Percentiles rank a stretch among this genome's conserved stretches.
phyloP scores from a whole-genome alignment of 2,888 invertebrate genomes.

The Cryptus armator region DNA sequence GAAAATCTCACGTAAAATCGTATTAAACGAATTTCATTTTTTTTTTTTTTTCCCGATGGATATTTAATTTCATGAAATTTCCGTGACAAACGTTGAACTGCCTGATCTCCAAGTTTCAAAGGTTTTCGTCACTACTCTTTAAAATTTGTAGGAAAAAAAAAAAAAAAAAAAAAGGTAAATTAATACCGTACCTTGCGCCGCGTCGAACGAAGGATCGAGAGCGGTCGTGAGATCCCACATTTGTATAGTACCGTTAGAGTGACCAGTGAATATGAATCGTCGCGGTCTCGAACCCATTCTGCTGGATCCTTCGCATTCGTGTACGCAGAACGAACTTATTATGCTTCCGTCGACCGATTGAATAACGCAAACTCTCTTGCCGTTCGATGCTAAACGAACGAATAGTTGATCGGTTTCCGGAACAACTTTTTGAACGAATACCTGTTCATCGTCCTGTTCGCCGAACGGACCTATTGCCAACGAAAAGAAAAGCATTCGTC shows the following conservation, averaged over 20 bases:
- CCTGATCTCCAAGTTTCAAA: too few relatives aligned
- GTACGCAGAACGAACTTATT: constrained; percentile 98
- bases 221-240: constrained; percentile 99
- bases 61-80: too few relatives aligned
- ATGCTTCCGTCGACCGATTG: constrained; percentile 97
- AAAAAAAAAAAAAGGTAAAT: neutral
- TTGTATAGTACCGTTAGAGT: constrained; percentile 96
- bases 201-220: constrained; percentile 89
- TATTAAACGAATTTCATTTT: too few relatives aligned
- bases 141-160: constrained; percentile 1
- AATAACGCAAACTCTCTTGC: constrained; percentile 97
- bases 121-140: too few relatives aligned
- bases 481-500: neutral
- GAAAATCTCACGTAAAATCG: too few relatives aligned
- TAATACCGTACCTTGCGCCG: constrained; percentile 84
- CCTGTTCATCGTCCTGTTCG: constrained; percentile 98
- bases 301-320: constrained; percentile 98
- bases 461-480: constrained; percentile 93
- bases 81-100: too few relatives aligned
- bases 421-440: constrained; percentile 98
- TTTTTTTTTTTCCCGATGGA: too few relatives aligned
- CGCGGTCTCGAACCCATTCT: constrained; percentile 96
- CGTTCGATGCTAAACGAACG: constrained; percentile 97
- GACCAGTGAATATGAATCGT: constrained; percentile 96
- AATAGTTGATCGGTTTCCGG: constrained; percentile 98